Percentiles rank a stretch among this genome's conserved stretches.
Conservation (phyloP, 2,888 invertebrate species). For the Drosophila mettleri region DNA sequence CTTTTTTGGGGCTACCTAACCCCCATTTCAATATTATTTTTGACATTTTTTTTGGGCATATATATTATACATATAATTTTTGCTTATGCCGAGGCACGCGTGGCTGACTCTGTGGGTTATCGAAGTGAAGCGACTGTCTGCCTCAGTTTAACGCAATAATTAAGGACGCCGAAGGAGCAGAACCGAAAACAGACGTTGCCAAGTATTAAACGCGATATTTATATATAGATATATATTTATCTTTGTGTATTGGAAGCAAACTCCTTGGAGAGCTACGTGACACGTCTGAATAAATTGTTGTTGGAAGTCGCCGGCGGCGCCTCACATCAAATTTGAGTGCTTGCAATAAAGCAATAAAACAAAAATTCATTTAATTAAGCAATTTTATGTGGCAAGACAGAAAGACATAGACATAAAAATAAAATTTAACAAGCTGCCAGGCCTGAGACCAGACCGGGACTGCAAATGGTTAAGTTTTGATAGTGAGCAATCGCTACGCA, state of each 20-base stretch:
- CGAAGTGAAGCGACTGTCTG: slow-evolving; percentile 38
- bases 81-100: slow-evolving; percentile 43
- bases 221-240: slow-evolving; percentile 18
- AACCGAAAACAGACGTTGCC: neutral
- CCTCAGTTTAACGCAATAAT: slow-evolving; percentile 49
- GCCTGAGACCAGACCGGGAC: neutral
- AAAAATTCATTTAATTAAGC: slow-evolving; percentile 79
- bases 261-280: slow-evolving; percentile 55
- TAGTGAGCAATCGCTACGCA: slow-evolving; percentile 68
- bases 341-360: slow-evolving; percentile 64
- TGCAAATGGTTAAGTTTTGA: slow-evolving; percentile 44
- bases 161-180: slow-evolving; percentile 31
- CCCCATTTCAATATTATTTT: slow-evolving; percentile 3
- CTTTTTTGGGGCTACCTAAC: neutral
- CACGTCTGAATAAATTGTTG: slow-evolving; percentile 62
- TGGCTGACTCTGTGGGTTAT: slow-evolving; percentile 15
- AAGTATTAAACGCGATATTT: slow-evolving; percentile 26
- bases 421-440: slow-evolving; percentile 52
- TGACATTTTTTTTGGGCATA: slow-evolving; percentile 15
- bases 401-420: slow-evolving; percentile 56
- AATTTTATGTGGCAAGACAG: slow-evolving; percentile 60
- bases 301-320: slow-evolving; percentile 12
- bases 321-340: slow-evolving; percentile 53
- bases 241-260: slow-evolving; percentile 24
- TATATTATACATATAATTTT: slow-evolving; percentile 7